phyloP scores from a whole-genome alignment of 2,113 vertebrate genomes.

The Zapus hudsonius region DNA sequence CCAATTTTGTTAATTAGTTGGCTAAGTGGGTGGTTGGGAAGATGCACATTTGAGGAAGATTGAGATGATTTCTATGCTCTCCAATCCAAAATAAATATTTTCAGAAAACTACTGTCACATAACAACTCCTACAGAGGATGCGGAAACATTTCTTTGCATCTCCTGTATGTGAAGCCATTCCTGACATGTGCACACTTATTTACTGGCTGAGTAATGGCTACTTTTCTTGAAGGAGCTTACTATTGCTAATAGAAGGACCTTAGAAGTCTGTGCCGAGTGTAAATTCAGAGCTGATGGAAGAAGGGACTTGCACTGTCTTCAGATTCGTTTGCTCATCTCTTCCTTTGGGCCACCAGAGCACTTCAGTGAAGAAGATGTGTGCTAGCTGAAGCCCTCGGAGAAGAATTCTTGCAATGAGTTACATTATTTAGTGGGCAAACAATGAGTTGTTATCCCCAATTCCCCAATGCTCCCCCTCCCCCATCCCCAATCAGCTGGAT shows the following conservation, averaged over 20 bases:
- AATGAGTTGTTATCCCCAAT: too few species aligned
- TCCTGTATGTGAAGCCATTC: background rate
- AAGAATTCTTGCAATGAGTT: too few species aligned
- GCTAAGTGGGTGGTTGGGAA: background rate
- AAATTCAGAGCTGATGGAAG: background rate
- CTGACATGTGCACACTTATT: background rate
- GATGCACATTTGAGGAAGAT: background rate
- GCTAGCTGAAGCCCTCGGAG: too few species aligned
- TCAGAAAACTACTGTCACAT: background rate
- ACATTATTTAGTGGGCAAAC: too few species aligned
- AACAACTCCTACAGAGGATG: background rate
- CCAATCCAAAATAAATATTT: background rate
- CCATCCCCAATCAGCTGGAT: too few species aligned
- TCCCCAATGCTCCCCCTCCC: too few species aligned
- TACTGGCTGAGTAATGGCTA: background rate
- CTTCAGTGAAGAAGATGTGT: conserved; percentile 57
- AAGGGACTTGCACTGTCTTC: background rate
- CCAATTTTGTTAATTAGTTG: background rate
- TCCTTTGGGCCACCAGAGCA: conserved; percentile 38
- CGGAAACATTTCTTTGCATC: background rate
- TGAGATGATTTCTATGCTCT: background rate
- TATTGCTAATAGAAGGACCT: background rate
- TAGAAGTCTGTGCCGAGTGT: background rate
- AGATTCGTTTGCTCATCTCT: background rate
- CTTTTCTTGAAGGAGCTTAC: background rate